A percentile compares a stretch with the other conserved stretches of the same genome.
These are phyloP conservation scores for human DNA, from an alignment of 2,113 vertebrate genomes.

Conservation along the genomic window DNA sequence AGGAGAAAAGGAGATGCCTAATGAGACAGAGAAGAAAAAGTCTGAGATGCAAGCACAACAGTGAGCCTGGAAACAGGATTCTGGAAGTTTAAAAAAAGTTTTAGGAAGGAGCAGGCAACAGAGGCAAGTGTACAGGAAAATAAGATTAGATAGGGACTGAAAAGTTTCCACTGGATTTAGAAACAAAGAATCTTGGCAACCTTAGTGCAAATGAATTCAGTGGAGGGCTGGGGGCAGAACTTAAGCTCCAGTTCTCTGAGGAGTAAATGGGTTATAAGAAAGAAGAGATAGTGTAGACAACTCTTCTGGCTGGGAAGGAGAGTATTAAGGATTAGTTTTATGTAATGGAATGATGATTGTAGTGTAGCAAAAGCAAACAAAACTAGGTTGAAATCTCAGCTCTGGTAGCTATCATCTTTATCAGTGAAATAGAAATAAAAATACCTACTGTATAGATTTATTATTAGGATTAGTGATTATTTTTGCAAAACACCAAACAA, in stretches of 20 bases:
- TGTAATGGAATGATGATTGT: neutral
- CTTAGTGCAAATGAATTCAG: slow-evolving; percentile 1
- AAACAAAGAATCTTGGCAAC: neutral
- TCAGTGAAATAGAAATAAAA: neutral
- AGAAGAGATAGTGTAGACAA: neutral
- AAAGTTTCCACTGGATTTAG: neutral
- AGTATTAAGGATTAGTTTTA: neutral
- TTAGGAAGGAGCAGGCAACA: neutral
- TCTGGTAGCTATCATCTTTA: neutral
- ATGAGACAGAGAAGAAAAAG: neutral
- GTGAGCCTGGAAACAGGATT: neutral
- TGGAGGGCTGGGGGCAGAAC: neutral
- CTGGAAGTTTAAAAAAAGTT: neutral
- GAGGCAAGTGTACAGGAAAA: neutral
- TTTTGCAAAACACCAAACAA: neutral
- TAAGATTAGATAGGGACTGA: neutral
- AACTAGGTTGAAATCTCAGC: neutral
- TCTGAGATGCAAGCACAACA: neutral
- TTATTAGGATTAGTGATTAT: neutral
- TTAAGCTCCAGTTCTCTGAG: neutral
- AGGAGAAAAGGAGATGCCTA: neutral
- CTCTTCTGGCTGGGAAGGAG: neutral
- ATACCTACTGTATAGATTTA: neutral
- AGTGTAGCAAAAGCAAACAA: neutral
- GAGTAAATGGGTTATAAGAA: neutral